Base-by-base conservation (phyloP, 2,113 vertebrate genomes). In the Geothlypis trichas region DNA sequence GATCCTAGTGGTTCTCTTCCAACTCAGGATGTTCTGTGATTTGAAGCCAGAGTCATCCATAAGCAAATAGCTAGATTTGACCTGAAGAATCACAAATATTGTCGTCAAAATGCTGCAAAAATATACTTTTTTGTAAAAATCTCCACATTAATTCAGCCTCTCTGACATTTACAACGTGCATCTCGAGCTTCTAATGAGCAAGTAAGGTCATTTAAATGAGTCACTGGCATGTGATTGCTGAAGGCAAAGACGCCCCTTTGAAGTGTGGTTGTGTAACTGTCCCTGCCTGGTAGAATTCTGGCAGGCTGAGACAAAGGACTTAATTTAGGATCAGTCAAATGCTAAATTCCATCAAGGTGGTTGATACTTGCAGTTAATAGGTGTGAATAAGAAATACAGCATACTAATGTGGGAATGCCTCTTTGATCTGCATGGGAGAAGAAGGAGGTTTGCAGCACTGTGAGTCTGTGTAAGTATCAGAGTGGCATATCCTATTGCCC, bases 121-220 rank as follows among this genome's bases (percentile, higher is more conserved):
- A 66, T 90, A 35, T 35, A 27, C 37, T 23, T 52, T 15, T 30
- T 13, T 72, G 20, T 5, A 41, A 31, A n/a, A 58, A 57, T 30
- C 2, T 5, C 5, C 31, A 27, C 22, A 79, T 90, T 97, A 97
- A 97, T 95, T 95, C 80, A 83, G 54, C 39, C 73, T 92, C 66
- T 76, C 58, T 97, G 97, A 97, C 96, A 97, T 98, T 98, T 98
- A 92, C 96, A 98, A 30, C 35, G 31, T 96, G 79, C 93, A 96
- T 93, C 95, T 92, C 82, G 81, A 95, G 88, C 92, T 96, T 91
- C 94, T 98, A 98, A 97, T 98, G 96, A 98, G 95, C 95, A 97
- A 95, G 95, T 90, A 96, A 98, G 96, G 97, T 97, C 95, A 94
- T 73, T 97, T 74, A 92, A 96, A 94, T 97, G 95, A 98, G 91